Evolutionary conservation across 2,797 vertebrate species (phyloP).

Genomic region (Rhinoraja longicauda): DNA sequence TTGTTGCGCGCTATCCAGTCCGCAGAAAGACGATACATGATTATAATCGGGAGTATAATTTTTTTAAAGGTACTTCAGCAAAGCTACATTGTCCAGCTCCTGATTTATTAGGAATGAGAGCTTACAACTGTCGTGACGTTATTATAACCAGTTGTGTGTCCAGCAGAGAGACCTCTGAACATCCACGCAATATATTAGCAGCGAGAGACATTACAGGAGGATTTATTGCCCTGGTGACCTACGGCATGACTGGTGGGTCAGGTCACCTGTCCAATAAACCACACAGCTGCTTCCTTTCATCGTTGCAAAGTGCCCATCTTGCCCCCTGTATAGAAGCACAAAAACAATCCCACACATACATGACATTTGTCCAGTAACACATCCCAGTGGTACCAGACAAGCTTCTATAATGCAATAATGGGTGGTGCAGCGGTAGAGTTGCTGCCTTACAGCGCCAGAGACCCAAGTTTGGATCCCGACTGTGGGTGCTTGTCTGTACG

Average conservation of each 20-base stretch:
- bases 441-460: too few species aligned
- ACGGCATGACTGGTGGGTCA: not conserved
- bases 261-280: constrained; percentile 14
- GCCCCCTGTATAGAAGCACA: not conserved
- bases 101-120: not conserved
- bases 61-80: not conserved
- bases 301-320: not conserved
- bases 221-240: not conserved
- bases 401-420: too few species aligned
- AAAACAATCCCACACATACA: not conserved
- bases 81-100: not conserved
- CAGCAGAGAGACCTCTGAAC: not conserved
- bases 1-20: too few species aligned
- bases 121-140: not conserved
- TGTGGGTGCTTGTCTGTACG: too few species aligned
- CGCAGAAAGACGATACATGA: too few species aligned
- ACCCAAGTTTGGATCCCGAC: too few species aligned
- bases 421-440: too few species aligned
- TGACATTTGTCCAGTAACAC: too few species aligned
- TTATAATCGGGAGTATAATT: too few species aligned
- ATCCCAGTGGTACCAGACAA: too few species aligned
- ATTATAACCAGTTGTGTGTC: not conserved
- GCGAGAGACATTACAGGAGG: not conserved
- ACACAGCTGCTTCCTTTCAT: not conserved
- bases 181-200: not conserved